A percentile compares a stretch with the other conserved stretches of the same genome.
phyloP scores from a whole-genome alignment of 2,797 vertebrate species.

The Centroberyx gerrardi region DNA sequence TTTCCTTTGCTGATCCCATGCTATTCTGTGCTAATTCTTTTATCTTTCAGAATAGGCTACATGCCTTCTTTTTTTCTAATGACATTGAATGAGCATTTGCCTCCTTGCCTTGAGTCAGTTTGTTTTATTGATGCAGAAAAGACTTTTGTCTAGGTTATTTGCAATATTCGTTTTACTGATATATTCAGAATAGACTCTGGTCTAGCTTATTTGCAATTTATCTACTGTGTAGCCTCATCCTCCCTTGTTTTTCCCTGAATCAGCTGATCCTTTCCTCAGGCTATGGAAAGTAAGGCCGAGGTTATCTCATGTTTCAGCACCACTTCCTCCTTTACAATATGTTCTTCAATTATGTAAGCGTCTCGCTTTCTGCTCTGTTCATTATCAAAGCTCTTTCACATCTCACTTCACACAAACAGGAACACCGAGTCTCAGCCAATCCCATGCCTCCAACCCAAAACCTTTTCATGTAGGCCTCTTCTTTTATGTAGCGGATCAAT shows the following conservation, averaged over 20 bases:
- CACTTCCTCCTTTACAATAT: constrained; percentile 73
- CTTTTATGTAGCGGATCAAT: constrained; percentile 52
- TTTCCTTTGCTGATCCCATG: too few species aligned
- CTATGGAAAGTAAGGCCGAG: constrained; percentile 62
- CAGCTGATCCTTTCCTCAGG: constrained; percentile 68
- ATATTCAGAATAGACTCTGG: background rate
- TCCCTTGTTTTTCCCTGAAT: constrained; percentile 40
- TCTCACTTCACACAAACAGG: constrained; percentile 66
- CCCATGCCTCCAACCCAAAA: constrained; percentile 19
- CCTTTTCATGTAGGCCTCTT: constrained; percentile 30
- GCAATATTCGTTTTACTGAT: background rate
- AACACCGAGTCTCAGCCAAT: constrained; percentile 46
- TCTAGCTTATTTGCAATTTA: background rate
- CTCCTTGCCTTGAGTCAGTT: background rate
- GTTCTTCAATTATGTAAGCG: constrained; percentile 78
- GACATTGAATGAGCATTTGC: too few species aligned
- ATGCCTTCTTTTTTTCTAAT: too few species aligned
- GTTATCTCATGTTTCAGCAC: constrained; percentile 74
- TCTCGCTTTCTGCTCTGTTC: constrained; percentile 66
- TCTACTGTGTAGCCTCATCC: constrained; percentile 11
- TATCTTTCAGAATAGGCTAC: too few species aligned
- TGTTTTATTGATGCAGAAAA: background rate
- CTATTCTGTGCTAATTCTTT: too few species aligned
- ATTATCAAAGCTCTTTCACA: constrained; percentile 67
- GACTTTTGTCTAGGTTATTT: background rate